Percentiles rank a stretch among this genome's conserved stretches.
Evolutionary conservation across 1,140 invertebrate genomes (phyloP).

Genomic region (Ylistrum balloti): DNA sequence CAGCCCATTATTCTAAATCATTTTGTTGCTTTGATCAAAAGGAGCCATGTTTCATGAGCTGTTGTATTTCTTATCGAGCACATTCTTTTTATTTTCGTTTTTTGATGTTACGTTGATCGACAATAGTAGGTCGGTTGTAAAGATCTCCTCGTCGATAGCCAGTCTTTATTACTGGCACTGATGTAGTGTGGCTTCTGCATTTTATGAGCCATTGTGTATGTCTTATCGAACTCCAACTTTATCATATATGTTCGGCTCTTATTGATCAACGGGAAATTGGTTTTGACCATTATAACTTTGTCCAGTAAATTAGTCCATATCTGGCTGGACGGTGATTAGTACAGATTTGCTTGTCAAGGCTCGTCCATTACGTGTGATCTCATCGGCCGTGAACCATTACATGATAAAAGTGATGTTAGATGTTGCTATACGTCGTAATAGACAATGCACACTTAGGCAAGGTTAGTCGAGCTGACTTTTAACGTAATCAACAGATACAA

Average conservation of each 20-base stretch:
- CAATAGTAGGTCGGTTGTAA: background rate
- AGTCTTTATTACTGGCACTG: background rate
- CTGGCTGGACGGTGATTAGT: background rate
- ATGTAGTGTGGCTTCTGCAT: background rate
- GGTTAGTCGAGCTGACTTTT: background rate
- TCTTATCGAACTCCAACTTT: background rate
- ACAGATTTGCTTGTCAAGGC: background rate
- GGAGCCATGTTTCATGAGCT: background rate
- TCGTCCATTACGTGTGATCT: background rate
- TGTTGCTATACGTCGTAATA: background rate
- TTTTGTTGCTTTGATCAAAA: background rate
- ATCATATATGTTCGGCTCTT: background rate
- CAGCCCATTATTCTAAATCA: background rate
- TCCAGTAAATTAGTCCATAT: conserved; percentile 25
- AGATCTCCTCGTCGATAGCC: background rate
- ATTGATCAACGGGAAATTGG: conserved; percentile 7
- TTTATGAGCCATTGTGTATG: background rate
- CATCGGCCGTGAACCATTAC: background rate
- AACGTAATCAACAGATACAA: too few relatives aligned
- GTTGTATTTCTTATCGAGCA: background rate
- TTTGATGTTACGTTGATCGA: background rate
- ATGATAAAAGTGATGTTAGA: background rate
- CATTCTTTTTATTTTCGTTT: background rate
- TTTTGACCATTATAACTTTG: background rate
- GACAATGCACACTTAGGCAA: conserved; percentile 20